Conservation (phyloP, 2,888 invertebrate species). For the Artemia sp. region DNA sequence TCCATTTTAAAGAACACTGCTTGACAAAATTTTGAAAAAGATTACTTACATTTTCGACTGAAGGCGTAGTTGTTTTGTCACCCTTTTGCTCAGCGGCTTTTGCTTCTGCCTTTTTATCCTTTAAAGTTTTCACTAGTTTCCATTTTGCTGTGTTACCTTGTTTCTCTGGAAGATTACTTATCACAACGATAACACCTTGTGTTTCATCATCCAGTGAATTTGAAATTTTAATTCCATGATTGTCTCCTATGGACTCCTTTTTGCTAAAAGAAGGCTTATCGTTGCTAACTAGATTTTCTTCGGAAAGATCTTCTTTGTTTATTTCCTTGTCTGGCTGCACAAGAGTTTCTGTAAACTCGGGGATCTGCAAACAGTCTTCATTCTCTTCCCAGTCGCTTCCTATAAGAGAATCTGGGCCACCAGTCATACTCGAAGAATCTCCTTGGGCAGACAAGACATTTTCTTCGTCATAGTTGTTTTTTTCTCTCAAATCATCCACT, state of each 20-base stretch:
- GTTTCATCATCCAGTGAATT: slow-evolving; percentile 23
- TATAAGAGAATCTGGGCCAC: slow-evolving; percentile 65
- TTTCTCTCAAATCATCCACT: slow-evolving; percentile 21
- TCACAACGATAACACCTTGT: slow-evolving; percentile 27
- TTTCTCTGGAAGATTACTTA: neutral
- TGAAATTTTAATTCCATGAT: slow-evolving; percentile 26
- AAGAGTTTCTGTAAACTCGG: slow-evolving; percentile 23
- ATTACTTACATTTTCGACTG: slow-evolving; percentile 20
- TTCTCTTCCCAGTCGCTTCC: slow-evolving; percentile 52
- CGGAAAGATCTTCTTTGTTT: slow-evolving; percentile 5
- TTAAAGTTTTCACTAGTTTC: slow-evolving; percentile 72
- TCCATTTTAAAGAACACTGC: too few species aligned
- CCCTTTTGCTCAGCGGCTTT: slow-evolving; percentile 30
- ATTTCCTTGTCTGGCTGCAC: slow-evolving; percentile 16
- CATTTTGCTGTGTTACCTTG: slow-evolving; percentile 35
- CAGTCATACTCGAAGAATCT: slow-evolving; percentile 65
- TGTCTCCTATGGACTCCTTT: slow-evolving; percentile 26
- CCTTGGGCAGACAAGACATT: slow-evolving; percentile 30
- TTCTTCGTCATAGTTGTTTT: slow-evolving; percentile 24
- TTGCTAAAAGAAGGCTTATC: slow-evolving; percentile 27
- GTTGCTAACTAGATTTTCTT: slow-evolving; percentile 29
- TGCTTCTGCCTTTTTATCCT: slow-evolving; percentile 75
- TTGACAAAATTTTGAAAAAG: too few species aligned
- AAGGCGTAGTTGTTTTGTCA: slow-evolving; percentile 23
- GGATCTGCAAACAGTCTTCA: slow-evolving; percentile 22